Conservation (phyloP, 2,797 vertebrate genomes). For the Anas flavirostris region DNA sequence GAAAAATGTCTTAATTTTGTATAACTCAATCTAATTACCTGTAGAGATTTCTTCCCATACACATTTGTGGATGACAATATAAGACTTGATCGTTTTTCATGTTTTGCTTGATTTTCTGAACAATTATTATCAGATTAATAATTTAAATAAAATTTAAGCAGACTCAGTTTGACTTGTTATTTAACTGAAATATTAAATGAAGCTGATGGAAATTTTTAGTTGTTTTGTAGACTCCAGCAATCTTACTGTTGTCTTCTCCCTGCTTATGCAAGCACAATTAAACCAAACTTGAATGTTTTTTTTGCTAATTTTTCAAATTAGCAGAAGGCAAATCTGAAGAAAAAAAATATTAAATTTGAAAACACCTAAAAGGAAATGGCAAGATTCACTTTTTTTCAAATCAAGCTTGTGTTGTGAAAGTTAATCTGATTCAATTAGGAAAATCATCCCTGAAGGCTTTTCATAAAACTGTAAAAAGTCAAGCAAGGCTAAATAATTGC, state of each 20-base stretch:
- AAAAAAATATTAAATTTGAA: background rate
- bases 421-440: background rate
- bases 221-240: background rate
- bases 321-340: background rate
- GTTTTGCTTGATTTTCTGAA: background rate
- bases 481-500: background rate
- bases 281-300: background rate
- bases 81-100: background rate
- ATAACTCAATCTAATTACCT: background rate
- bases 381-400: background rate
- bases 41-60: background rate
- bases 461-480: background rate
- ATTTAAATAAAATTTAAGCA: background rate
- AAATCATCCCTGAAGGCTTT: background rate
- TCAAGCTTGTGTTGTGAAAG: background rate
- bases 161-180: background rate
- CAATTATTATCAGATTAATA: background rate
- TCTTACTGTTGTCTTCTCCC: background rate
- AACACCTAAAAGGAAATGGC: background rate
- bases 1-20: background rate
- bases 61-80: background rate
- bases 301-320: background rate
- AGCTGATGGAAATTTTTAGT: background rate
- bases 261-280: background rate
- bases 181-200: background rate